Percentiles rank a stretch among this genome's conserved stretches.
These are phyloP conservation scores for Yasuhikotakia modesta DNA, from an alignment of 2,797 vertebrate species.

Conservation along the genomic window DNA sequence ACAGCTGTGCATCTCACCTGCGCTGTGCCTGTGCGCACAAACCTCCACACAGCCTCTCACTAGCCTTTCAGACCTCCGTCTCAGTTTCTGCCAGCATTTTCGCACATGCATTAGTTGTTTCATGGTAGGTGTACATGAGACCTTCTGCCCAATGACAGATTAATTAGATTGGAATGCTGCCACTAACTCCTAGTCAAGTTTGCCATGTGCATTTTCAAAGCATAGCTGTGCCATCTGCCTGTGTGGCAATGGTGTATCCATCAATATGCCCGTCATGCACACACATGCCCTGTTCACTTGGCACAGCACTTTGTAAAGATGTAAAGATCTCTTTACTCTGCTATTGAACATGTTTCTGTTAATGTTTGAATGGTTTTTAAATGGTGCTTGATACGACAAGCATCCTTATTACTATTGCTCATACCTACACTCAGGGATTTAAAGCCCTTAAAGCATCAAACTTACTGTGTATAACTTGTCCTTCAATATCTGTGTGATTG, in stretches of 20 bases:
- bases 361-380: constrained; percentile 17
- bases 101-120: constrained; percentile 17
- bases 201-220: constrained; percentile 32
- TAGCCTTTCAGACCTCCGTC: constrained; percentile 23
- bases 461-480: not conserved
- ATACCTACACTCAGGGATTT: not conserved
- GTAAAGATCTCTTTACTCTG: constrained; percentile 18
- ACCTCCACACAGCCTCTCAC: constrained; percentile 33
- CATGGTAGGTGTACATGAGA: constrained; percentile 2
- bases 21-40: constrained; percentile 22
- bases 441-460: not conserved
- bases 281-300: constrained; percentile 1
- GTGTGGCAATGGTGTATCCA: constrained; percentile 33
- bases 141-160: constrained; percentile 50
- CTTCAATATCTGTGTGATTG: not conserved
- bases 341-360: constrained; percentile 5
- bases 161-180: constrained; percentile 55
- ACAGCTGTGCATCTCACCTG: constrained; percentile 7
- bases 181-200: constrained; percentile 26
- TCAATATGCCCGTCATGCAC: constrained; percentile 12
- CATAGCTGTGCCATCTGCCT: constrained; percentile 52
- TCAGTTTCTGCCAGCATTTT: not conserved
- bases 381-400: not conserved
- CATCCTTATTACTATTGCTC: not conserved
- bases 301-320: constrained; percentile 3